Percentiles rank a stretch among this genome's conserved stretches.
Evolutionary conservation across 2,888 invertebrate species (phyloP).

Genomic region (Penaeus monodon): DNA sequence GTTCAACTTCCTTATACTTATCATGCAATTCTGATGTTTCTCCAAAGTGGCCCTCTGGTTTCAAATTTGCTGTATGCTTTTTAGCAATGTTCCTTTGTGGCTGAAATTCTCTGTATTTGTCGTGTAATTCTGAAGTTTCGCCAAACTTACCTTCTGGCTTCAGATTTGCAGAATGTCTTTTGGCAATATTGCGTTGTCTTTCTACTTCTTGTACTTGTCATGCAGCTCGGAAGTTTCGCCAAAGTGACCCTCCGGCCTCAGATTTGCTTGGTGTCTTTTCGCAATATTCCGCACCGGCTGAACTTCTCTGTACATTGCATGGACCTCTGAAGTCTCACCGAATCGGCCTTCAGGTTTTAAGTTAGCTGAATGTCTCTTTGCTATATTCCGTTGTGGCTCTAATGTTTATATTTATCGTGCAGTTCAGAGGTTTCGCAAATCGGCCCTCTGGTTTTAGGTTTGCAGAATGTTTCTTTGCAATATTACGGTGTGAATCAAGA

Average conservation of each 20-base stretch:
- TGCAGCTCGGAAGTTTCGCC: constrained; percentile 26
- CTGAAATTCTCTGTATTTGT: constrained; percentile 23
- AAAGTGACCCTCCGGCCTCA: constrained; percentile 38
- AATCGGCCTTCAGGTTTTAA: constrained; percentile 36
- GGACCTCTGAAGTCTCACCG: constrained; percentile 35
- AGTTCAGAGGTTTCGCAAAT: constrained; percentile 42
- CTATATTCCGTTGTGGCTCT: constrained; percentile 28
- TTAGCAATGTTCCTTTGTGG: constrained; percentile 32
- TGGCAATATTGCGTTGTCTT: constrained; percentile 9
- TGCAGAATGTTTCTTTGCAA: constrained; percentile 33
- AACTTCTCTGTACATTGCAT: constrained; percentile 8
- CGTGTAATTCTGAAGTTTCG: constrained; percentile 37
- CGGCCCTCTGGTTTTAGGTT: constrained; percentile 29
- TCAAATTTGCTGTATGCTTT: constrained; percentile 26
- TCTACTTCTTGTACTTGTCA: constrained; percentile 27
- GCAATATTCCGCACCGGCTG: constrained; percentile 31
- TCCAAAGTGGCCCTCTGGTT: constrained; percentile 31
- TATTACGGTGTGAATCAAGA: constrained; percentile 16
- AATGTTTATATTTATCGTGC: constrained; percentile 19
- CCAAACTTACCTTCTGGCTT: constrained; percentile 53
- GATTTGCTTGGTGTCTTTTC: not conserved
- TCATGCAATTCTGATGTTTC: constrained; percentile 34
- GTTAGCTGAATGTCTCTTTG: constrained; percentile 24
- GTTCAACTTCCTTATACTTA: constrained; percentile 4
- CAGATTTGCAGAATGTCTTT: constrained; percentile 38